Evolutionary conservation across 2,113 vertebrate genomes (phyloP).

Genomic region (Pollimyrus isidori): DNA sequence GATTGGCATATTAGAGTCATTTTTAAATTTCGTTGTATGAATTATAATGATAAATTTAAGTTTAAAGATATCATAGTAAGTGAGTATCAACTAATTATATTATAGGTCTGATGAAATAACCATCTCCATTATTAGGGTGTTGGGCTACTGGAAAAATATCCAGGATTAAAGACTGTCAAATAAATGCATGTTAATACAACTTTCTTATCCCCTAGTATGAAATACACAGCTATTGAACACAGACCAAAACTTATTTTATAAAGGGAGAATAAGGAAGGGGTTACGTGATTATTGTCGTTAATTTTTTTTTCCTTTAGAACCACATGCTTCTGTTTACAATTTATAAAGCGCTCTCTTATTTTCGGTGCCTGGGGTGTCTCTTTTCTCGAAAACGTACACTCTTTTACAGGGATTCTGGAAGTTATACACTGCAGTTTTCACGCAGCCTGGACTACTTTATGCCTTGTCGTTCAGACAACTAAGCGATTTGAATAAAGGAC

Average conservation of each 20-base stretch:
- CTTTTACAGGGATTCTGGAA: background rate
- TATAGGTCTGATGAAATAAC: background rate
- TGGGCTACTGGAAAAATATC: no score
- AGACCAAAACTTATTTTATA: no score
- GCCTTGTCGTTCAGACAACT: no score
- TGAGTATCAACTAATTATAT: background rate
- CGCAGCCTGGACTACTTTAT: background rate
- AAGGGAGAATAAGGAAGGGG: no score
- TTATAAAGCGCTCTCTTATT: background rate
- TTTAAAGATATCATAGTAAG: background rate
- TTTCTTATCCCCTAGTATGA: background rate
- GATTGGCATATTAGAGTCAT: background rate
- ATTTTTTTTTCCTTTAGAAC: background rate
- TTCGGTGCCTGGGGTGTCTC: background rate
- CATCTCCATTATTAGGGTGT: background rate
- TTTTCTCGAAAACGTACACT: background rate
- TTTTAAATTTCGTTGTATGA: background rate
- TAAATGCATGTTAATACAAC: background rate
- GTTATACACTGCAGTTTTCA: background rate
- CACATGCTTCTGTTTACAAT: background rate
- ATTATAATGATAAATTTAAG: background rate
- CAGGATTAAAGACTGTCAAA: background rate
- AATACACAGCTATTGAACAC: no score
- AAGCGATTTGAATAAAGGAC: no score
- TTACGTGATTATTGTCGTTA: background rate